Percentiles rank a stretch among this genome's conserved stretches.
phyloP scores from a whole-genome alignment of 2,797 vertebrate genomes.

The Nyctibius grandis region DNA sequence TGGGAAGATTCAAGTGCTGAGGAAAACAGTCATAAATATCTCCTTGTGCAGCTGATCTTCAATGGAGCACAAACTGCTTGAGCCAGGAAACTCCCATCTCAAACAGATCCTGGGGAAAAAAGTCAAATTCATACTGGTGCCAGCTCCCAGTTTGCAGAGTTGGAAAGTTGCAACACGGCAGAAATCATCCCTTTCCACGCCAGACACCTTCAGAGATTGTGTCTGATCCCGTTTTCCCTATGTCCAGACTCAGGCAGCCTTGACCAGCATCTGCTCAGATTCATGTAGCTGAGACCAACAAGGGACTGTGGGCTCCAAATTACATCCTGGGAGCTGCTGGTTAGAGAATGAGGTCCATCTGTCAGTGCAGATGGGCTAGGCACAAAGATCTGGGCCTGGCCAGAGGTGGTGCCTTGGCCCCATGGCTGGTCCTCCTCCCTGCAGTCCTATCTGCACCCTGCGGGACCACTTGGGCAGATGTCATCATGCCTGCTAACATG shows the following conservation, averaged over 20 bases:
- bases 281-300: not conserved
- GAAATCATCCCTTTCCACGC: not conserved
- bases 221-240: not conserved
- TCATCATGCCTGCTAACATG: not conserved
- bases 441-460: no score
- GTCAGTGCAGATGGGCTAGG: not conserved
- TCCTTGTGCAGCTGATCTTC: not conserved
- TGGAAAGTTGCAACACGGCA: not conserved
- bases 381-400: not conserved
- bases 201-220: not conserved
- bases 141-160: not conserved
- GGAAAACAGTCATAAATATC: not conserved
- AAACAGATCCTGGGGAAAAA: not conserved
- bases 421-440: not conserved
- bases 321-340: not conserved
- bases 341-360: not conserved
- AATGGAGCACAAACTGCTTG: not conserved
- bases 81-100: slow-evolving; percentile 5
- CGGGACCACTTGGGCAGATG: not conserved
- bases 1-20: not conserved
- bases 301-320: not conserved
- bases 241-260: not conserved
- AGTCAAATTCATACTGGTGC: not conserved
- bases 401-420: not conserved
- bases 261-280: not conserved